These are phyloP conservation scores for Coendou prehensilis DNA, from an alignment of 2,797 vertebrate genomes.

Conservation along the genomic window DNA sequence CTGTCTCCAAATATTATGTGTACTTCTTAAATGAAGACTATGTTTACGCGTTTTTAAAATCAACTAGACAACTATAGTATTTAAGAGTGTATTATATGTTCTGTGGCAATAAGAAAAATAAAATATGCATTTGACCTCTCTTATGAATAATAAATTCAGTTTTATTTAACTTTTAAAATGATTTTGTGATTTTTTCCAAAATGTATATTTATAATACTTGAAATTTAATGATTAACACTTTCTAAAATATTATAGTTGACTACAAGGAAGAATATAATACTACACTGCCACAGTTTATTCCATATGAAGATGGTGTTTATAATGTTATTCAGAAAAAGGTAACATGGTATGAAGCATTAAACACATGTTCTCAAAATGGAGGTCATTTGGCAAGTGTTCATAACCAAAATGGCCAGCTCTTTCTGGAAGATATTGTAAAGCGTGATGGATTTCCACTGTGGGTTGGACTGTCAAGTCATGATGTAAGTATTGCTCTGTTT, in stretches of 20 bases:
- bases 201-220: slow-evolving; percentile 54
- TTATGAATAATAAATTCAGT: slow-evolving; percentile 25
- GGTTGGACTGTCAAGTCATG: slow-evolving; percentile 96
- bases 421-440: slow-evolving; percentile 91
- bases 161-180: slow-evolving; percentile 62
- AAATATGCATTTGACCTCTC: not conserved
- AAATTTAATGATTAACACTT: slow-evolving; percentile 51
- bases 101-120: slow-evolving; percentile 42
- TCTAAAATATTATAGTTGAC: slow-evolving; percentile 81
- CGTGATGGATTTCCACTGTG: slow-evolving; percentile 95
- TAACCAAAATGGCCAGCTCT: slow-evolving; percentile 88
- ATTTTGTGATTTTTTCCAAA: slow-evolving; percentile 33
- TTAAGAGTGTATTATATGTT: slow-evolving; percentile 19
- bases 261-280: slow-evolving; percentile 88
- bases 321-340: slow-evolving; percentile 91
- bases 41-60: not conserved
- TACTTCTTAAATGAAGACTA: not conserved
- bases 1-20: not conserved
- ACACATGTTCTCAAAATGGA: slow-evolving; percentile 89
- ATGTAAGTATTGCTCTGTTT: slow-evolving; percentile 90
- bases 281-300: slow-evolving; percentile 86
- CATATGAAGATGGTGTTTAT: slow-evolving; percentile 90
- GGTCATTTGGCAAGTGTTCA: slow-evolving; percentile 95
- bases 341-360: slow-evolving; percentile 94
- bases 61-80: not conserved